These are phyloP conservation scores for Pasiphila rectangulata DNA, from an alignment of 2,888 invertebrate species.

Conservation along the genomic window DNA sequence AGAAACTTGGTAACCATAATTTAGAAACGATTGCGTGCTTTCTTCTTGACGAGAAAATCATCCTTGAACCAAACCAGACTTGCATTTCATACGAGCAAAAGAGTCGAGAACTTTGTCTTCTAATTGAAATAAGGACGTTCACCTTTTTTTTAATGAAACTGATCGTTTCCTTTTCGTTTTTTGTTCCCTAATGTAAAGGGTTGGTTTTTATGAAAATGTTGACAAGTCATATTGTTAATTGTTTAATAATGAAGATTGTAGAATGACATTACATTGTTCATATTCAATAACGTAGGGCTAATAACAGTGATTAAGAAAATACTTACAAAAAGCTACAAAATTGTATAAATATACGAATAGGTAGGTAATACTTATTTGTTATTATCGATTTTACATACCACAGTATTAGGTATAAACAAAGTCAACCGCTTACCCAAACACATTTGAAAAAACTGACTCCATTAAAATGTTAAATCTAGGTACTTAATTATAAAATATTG, in stretches of 20 bases:
- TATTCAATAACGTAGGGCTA: too few relatives aligned
- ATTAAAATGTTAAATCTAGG: too few relatives aligned
- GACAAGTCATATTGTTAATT: constrained; percentile 69
- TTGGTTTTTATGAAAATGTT: constrained; percentile 59
- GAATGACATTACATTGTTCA: neutral
- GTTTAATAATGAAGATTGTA: constrained; percentile 17
- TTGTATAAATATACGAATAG: too few relatives aligned
- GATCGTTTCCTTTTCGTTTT: constrained; percentile 62
- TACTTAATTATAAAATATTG: neutral
- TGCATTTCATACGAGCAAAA: constrained; percentile 10
- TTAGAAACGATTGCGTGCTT: constrained; percentile 4
- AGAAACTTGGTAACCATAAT: too few relatives aligned
- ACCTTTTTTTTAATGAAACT: constrained; percentile 63
- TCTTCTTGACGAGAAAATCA: neutral
- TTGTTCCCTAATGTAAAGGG: constrained; percentile 64
- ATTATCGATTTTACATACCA: too few relatives aligned
- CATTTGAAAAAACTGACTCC: too few relatives aligned
- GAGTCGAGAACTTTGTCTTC: neutral
- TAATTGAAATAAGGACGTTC: constrained; percentile 60
- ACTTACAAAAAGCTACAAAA: too few relatives aligned
- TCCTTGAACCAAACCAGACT: constrained; percentile 4
- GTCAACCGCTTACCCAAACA: too few relatives aligned
- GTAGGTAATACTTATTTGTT: too few relatives aligned
- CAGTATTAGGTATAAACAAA: too few relatives aligned
- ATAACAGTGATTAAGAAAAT: too few relatives aligned